Evolutionary conservation across 2,888 invertebrate species (phyloP), one percentile per base, ranked within the genome.

Genomic region (Isotomurus palustris): DNA sequence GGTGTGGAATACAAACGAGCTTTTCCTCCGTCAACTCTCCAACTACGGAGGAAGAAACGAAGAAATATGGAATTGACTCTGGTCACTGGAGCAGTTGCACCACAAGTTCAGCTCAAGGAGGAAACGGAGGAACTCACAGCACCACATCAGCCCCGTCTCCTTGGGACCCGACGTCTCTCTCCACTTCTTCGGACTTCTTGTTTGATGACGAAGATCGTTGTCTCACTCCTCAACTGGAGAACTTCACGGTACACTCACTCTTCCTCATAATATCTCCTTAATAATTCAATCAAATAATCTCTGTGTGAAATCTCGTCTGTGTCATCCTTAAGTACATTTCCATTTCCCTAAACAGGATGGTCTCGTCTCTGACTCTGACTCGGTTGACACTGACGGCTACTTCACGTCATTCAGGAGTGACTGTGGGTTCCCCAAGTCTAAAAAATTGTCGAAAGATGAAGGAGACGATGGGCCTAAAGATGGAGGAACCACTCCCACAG

Each of bases 371-470:
- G 70, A 70, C 53, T 70, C 70, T 5, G 70, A 70, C 47, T 68
- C 68, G 2, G 70, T 70, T 8, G 96, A 96, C 74, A 93, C 93
- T 1, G 96, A 96, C 77, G 96, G 96, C 6, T 96, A 95, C 76
- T 96, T 93, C 75, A 96, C 96, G 1, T 94, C 94, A 21, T 96
- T 96, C 79, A 94, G 96, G 76, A 86, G 91, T 82, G 95, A 96
- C 76, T 92, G 92, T 55, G 95, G 95, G 0, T 76, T 96, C 45
- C 70, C 70, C n/a, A 65, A 64, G 35, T 54, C 64, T 17, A 70
- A 68, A 56, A 68, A 68, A 62, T 88, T 88, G 73, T 88, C 90
- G 0, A 77, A 90, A 14, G 85, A 88, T 73, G 90, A 91, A 76
- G 82, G 82, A 71, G 85, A 60, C 3, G 58, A 60, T 24, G 49